phyloP scores from a whole-genome alignment of 2,888 invertebrate species.

The Onthophagus sagittarius region DNA sequence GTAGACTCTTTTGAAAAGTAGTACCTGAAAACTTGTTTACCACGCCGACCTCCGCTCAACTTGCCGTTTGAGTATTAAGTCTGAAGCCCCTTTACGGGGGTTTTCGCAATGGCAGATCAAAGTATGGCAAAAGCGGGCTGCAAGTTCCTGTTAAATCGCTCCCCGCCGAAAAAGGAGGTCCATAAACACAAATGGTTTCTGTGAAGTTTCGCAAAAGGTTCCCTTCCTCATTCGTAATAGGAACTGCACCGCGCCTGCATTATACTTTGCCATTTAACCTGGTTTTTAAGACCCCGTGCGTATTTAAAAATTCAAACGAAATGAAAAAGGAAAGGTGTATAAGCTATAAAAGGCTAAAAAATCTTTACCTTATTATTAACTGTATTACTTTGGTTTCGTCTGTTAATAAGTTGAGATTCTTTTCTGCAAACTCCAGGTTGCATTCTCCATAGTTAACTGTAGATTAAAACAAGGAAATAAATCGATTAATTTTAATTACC shows the following conservation, averaged over 20 bases:
- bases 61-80: background rate
- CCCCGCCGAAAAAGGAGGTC: background rate
- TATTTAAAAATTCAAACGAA: background rate
- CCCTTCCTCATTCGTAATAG: background rate
- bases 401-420: conserved; percentile 14
- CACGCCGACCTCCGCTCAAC: background rate
- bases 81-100: background rate
- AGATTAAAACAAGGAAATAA: conserved; percentile 11
- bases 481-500: background rate
- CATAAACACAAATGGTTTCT: background rate
- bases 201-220: background rate
- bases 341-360: background rate
- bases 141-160: background rate
- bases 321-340: background rate
- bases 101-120: background rate
- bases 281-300: background rate
- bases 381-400: conserved; percentile 16
- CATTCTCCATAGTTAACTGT: conserved; percentile 15
- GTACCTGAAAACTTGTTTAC: background rate
- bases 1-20: background rate
- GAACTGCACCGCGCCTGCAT: background rate
- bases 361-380: conserved; percentile 18
- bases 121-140: background rate
- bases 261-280: background rate
- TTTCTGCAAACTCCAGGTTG: conserved; percentile 16